Percentiles rank a stretch among this genome's conserved stretches.
These are phyloP conservation scores for Agonopterix subpropinquella DNA, from an alignment of 2,888 invertebrate species.

Conservation along the genomic window DNA sequence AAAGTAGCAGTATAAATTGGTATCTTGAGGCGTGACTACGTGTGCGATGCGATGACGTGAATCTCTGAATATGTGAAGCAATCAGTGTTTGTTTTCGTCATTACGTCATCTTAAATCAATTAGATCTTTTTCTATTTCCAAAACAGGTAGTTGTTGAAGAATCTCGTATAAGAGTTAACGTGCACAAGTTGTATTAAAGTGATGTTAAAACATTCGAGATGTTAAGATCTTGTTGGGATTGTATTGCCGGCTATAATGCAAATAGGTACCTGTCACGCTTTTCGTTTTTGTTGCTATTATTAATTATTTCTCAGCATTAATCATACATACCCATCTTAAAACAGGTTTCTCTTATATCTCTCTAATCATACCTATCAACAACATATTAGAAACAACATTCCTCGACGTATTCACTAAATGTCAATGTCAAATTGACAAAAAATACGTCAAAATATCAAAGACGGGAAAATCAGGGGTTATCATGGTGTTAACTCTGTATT, in stretches of 20 bases:
- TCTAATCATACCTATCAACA: too few relatives aligned
- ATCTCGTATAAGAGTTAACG: conserved; percentile 20
- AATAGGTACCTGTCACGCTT: conserved; percentile 16
- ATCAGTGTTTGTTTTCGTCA: conserved; percentile 57
- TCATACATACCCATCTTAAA: too few relatives aligned
- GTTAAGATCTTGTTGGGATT: conserved; percentile 66
- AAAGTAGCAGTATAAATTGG: conserved; percentile 27
- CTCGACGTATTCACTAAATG: too few relatives aligned
- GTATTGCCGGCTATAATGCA: conserved; percentile 54
- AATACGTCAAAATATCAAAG: too few relatives aligned
- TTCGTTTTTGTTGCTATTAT: too few relatives aligned
- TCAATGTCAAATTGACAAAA: too few relatives aligned
- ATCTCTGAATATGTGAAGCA: conserved; percentile 42
- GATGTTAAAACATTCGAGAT: conserved; percentile 29
- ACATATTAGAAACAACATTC: too few relatives aligned
- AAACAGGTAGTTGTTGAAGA: conserved; percentile 21
- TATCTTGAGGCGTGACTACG: conserved; percentile 36
- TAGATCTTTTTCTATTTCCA: conserved; percentile 27
- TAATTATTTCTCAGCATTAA: too few relatives aligned
- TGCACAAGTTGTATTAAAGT: conserved; percentile 15
- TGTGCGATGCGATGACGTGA: conserved; percentile 24
- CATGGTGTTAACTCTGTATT: too few relatives aligned
- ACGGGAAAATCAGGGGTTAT: too few relatives aligned
- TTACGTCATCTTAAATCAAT: conserved; percentile 51
- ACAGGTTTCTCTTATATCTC: too few relatives aligned